Evolutionary conservation across 1,140 invertebrate species (phyloP).

Genomic region (Bombus ignitus): DNA sequence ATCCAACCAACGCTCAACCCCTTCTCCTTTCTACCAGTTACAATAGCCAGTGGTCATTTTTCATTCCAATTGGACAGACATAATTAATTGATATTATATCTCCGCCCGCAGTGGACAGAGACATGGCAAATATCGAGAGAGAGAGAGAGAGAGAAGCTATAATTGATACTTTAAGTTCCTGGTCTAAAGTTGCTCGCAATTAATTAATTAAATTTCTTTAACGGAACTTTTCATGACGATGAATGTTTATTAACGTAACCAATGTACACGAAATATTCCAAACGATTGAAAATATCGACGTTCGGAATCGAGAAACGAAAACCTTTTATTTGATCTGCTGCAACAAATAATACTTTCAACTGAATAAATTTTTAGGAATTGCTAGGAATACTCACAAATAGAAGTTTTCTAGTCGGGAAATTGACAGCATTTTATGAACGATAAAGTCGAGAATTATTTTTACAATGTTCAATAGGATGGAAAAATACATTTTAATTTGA

Average conservation of each 20-base stretch:
- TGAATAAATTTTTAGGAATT: background rate
- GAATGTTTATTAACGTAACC: background rate
- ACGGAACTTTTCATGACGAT: background rate
- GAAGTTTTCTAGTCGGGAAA: background rate
- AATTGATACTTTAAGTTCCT: background rate
- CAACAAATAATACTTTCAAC: background rate
- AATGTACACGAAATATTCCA: background rate
- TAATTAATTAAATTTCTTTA: background rate
- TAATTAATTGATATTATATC: conserved; percentile 46
- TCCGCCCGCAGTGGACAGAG: background rate
- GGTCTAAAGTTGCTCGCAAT: background rate
- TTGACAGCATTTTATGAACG: background rate
- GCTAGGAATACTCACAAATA: background rate
- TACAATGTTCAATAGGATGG: too few relatives aligned
- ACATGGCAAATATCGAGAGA: background rate
- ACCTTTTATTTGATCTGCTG: background rate
- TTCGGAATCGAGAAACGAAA: background rate
- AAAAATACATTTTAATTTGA: too few relatives aligned
- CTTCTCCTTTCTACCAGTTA: conserved; percentile 1
- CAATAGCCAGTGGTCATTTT: conserved; percentile 13
- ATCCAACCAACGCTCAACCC: background rate
- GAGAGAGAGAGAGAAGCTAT: background rate
- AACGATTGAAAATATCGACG: background rate
- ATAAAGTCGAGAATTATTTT: background rate
- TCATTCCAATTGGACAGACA: conserved; percentile 4